phyloP scores from a whole-genome alignment of 1,140 invertebrate species.

The Cheumatopsyche charites region DNA sequence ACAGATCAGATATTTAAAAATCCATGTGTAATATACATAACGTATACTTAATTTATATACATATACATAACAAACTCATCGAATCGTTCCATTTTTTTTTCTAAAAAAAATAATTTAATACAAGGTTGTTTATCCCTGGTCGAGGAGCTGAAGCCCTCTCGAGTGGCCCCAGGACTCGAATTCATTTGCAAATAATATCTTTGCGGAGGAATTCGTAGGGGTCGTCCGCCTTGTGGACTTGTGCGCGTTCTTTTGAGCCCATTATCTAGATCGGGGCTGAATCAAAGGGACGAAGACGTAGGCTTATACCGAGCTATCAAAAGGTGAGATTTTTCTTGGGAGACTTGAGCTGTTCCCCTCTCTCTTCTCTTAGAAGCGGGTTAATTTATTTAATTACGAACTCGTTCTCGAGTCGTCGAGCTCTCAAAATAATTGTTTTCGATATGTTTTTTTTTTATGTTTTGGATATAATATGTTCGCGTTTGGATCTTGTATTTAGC shows the following conservation, averaged over 20 bases:
- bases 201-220: conserved; percentile 35
- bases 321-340: conserved; percentile 20
- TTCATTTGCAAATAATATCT: conserved; percentile 47
- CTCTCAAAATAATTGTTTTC: too few species aligned
- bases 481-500: too few species aligned
- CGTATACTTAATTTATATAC: too few species aligned
- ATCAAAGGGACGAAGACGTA: conserved; percentile 18
- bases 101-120: too few species aligned
- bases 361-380: background rate
- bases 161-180: conserved; percentile 30
- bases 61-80: too few species aligned
- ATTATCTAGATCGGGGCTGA: conserved; percentile 39
- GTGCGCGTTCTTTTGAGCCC: conserved; percentile 41
- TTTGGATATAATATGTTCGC: too few species aligned
- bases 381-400: background rate
- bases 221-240: background rate
- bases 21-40: too few species aligned
- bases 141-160: background rate
- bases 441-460: too few species aligned
- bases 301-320: conserved; percentile 12
- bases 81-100: too few species aligned
- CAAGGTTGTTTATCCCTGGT: too few species aligned
- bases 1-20: too few species aligned
- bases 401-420: too few species aligned
- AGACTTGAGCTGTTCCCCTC: background rate